Percentiles rank a stretch among this genome's conserved stretches.
These are phyloP conservation scores for Esperia sulphurella DNA, from an alignment of 2,888 invertebrate genomes.

Conservation along the genomic window DNA sequence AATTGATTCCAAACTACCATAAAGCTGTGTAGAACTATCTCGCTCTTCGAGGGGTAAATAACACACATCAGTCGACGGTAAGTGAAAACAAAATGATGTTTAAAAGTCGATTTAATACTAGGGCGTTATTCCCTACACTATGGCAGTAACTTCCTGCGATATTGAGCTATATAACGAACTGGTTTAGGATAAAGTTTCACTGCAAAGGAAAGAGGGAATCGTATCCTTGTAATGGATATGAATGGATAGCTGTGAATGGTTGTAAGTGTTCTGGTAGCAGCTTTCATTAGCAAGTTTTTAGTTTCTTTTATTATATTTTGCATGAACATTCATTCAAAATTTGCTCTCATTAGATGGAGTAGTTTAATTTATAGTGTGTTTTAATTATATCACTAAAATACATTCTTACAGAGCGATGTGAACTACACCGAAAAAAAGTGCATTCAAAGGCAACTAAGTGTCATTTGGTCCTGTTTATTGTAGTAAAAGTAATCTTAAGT, in stretches of 20 bases:
- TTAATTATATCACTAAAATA: too few relatives aligned
- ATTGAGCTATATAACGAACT: constrained; percentile 5
- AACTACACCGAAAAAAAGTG: too few relatives aligned
- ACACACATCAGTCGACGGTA: constrained; percentile 38
- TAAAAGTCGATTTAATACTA: constrained; percentile 30
- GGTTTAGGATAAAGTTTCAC: constrained; percentile 3
- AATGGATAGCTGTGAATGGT: constrained; percentile 20
- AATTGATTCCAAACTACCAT: constrained; percentile 40
- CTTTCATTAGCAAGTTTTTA: constrained; percentile 19
- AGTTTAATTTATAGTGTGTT: too few relatives aligned
- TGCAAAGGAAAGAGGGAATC: constrained; percentile 12
- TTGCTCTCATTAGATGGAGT: not conserved
- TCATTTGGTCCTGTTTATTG: too few relatives aligned
- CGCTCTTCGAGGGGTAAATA: constrained; percentile 32
- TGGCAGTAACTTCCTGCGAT: constrained; percentile 2
- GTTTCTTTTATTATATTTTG: constrained; percentile 12
- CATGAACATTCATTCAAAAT: not conserved
- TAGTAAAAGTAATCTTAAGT: too few relatives aligned
- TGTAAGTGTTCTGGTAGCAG: constrained; percentile 18
- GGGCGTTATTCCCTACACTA: constrained; percentile 21
- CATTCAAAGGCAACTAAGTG: too few relatives aligned
- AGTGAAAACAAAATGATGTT: constrained; percentile 47
- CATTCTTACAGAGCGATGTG: too few relatives aligned
- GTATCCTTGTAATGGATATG: constrained; percentile 22
- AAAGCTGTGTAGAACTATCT: constrained; percentile 21